A percentile compares a stretch with the other conserved stretches of the same genome.
Evolutionary conservation across 2,797 vertebrate genomes (phyloP).

Genomic region (Okamejei kenojei): DNA sequence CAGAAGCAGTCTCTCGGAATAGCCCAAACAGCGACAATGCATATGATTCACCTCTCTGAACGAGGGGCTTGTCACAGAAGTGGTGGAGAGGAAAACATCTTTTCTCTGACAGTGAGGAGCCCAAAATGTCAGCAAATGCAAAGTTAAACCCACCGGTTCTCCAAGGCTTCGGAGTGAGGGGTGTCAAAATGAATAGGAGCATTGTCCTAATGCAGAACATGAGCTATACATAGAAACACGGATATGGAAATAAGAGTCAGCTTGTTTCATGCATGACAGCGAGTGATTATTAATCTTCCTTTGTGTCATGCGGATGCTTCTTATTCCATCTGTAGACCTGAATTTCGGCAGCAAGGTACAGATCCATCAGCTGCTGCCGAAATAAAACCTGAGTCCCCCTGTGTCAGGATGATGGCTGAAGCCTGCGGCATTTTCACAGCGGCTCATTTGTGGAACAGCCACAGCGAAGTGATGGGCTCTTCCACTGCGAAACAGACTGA

Average conservation of each 20-base stretch:
- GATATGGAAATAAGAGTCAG: slow-evolving; percentile 30
- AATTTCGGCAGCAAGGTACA: neutral
- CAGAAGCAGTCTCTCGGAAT: neutral
- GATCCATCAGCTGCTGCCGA: slow-evolving; percentile 5
- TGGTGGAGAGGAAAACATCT: neutral
- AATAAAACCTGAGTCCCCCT: neutral
- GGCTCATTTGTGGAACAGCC: neutral
- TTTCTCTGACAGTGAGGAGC: slow-evolving; percentile 24
- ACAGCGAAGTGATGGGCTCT: neutral
- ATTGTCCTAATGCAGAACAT: slow-evolving; percentile 18
- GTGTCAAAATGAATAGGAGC: neutral
- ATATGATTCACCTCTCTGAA: slow-evolving; percentile 27
- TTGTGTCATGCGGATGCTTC: neutral
- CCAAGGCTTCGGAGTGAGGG: neutral
- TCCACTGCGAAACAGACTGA: neutral
- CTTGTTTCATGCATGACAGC: neutral
- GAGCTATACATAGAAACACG: slow-evolving; percentile 34
- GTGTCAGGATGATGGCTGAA: neutral
- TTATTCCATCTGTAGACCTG: slow-evolving; percentile 16
- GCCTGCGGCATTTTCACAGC: neutral
- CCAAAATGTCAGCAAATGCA: slow-evolving; percentile 23
- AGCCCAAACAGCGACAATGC: slow-evolving; percentile 15
- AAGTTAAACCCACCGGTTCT: neutral
- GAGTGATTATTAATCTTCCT: slow-evolving; percentile 15
- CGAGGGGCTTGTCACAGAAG: slow-evolving; percentile 14